phyloP scores from a whole-genome alignment of 1,140 invertebrate species.

The Ridgeia piscesae region DNA sequence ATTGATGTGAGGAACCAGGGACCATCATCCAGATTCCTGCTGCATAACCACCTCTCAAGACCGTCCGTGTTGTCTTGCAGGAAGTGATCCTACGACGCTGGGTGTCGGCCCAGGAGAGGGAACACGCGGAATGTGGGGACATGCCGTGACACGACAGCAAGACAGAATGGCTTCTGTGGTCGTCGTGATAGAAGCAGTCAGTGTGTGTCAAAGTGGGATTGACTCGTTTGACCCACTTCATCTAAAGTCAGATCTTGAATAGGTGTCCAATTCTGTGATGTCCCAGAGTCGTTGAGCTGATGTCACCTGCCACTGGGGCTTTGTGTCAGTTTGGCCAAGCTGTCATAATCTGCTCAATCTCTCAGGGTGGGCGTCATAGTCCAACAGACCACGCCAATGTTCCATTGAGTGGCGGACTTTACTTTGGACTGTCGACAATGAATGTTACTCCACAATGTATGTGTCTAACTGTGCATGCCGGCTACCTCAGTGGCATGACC shows the following conservation, averaged over 20 bases:
- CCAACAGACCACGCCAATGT: neutral
- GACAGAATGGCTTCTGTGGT: neutral
- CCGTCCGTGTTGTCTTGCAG: conserved; percentile 14
- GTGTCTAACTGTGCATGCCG: neutral
- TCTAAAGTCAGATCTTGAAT: neutral
- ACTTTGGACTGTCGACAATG: neutral
- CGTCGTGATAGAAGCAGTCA: neutral
- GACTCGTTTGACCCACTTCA: neutral
- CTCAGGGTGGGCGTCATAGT: neutral
- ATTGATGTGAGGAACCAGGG: neutral
- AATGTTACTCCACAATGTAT: neutral
- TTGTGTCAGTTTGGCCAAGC: neutral
- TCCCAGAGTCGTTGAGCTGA: neutral
- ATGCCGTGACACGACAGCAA: conserved; percentile 2
- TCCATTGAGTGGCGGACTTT: neutral
- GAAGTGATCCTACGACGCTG: conserved; percentile 21
- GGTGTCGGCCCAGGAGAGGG: conserved; percentile 24
- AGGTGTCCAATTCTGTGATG: neutral
- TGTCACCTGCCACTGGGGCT: neutral
- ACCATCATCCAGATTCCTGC: neutral
- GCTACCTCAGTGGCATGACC: too few relatives aligned
- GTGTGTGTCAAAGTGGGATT: neutral
- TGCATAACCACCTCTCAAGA: neutral
- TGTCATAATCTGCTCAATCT: neutral
- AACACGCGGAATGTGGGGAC: neutral